Conservation (phyloP, 2,113 vertebrate species). For the Aviceda subcristata region DNA sequence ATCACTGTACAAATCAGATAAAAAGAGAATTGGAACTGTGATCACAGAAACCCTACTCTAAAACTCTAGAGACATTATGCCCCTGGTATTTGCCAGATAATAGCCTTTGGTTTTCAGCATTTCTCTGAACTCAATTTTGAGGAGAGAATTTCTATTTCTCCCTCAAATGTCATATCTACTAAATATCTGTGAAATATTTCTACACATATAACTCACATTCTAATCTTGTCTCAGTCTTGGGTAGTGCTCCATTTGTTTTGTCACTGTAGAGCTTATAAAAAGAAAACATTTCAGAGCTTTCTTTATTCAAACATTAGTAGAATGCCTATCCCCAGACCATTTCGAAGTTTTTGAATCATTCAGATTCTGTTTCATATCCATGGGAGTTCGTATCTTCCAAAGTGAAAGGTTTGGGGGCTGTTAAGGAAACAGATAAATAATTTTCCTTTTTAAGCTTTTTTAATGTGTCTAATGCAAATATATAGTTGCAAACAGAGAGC, state of each 20-base stretch:
- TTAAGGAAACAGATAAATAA: not conserved
- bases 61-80: not conserved
- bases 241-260: not conserved
- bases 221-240: not conserved
- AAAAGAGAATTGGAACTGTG: not conserved
- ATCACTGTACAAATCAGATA: not conserved
- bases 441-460: not conserved
- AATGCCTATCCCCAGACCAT: rapidly evolving
- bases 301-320: not conserved
- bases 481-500: not conserved
- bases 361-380: not conserved
- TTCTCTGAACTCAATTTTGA: not conserved
- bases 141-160: not conserved
- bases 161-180: not conserved
- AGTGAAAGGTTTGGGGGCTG: not conserved
- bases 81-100: not conserved
- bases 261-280: not conserved
- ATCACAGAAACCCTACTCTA: not conserved
- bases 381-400: not conserved
- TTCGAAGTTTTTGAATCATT: not conserved
- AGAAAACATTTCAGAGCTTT: not conserved
- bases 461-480: not conserved
- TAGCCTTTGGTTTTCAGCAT: not conserved
- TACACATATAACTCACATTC: not conserved
- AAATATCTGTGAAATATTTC: not conserved